phyloP scores from a whole-genome alignment of 2,888 invertebrate species.

The Eristalis arbustorum region DNA sequence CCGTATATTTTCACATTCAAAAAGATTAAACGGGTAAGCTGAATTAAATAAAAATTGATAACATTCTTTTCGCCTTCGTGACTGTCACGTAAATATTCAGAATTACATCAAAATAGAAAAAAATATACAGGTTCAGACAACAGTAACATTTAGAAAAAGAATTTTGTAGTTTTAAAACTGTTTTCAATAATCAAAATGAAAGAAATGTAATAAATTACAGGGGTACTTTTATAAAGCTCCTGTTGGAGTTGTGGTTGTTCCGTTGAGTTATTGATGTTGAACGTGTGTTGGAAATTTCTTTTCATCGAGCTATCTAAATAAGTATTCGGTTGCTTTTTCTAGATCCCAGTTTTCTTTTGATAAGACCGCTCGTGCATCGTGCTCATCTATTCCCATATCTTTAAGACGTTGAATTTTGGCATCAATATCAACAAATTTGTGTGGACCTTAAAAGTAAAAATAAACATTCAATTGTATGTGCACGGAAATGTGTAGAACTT shows the following conservation, averaged over 20 bases:
- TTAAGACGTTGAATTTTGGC: conserved; percentile 92
- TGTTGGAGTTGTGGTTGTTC: conserved; percentile 36
- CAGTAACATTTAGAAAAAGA: conserved; percentile 51
- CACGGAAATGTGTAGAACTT: not conserved
- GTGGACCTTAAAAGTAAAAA: conserved; percentile 83
- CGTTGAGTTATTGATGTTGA: conserved; percentile 45
- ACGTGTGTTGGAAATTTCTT: conserved; percentile 20
- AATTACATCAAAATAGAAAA: conserved; percentile 43
- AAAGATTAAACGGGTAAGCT: conserved; percentile 12
- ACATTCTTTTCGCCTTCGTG: conserved; percentile 44
- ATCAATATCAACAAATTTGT: conserved; percentile 89
- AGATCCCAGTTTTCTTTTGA: conserved; percentile 96
- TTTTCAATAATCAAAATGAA: conserved; percentile 35
- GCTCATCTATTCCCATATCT: conserved; percentile 97
- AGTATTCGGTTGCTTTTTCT: conserved; percentile 93
- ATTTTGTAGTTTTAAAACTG: conserved; percentile 38
- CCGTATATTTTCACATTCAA: conserved; percentile 21
- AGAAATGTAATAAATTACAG: conserved; percentile 54
- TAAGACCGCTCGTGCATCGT: conserved; percentile 92
- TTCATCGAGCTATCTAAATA: conserved; percentile 86
- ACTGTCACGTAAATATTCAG: conserved; percentile 34
- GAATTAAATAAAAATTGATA: conserved; percentile 33
- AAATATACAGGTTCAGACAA: conserved; percentile 43
- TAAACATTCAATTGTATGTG: not conserved
- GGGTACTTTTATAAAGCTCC: conserved; percentile 46